phyloP scores from a whole-genome alignment of 2,888 invertebrate genomes.

The Bombylius discolor region DNA sequence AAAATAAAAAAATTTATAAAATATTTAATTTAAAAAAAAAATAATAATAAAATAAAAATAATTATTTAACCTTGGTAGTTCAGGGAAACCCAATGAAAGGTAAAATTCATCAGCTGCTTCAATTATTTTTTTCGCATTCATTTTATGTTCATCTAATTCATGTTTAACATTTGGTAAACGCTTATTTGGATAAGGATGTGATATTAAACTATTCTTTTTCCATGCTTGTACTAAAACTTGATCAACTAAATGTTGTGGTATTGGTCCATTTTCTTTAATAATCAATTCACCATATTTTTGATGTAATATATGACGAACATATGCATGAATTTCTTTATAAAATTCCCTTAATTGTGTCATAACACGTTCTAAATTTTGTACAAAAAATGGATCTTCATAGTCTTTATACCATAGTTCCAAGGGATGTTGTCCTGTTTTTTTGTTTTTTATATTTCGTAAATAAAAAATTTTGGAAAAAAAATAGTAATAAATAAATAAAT shows the following conservation, averaged over 20 bases:
- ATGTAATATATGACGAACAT: constrained; percentile 56
- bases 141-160: background rate
- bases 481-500: background rate
- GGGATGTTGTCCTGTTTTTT: constrained; percentile 2
- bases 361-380: constrained; percentile 29
- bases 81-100: background rate
- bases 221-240: constrained; percentile 30
- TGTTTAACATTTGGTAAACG: constrained; percentile 48
- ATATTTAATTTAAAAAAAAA: constrained; percentile 18
- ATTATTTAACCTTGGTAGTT: background rate
- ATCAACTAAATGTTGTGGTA: constrained; percentile 65
- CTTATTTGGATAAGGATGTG: constrained; percentile 57
- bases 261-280: constrained; percentile 50
- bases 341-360: constrained; percentile 67
- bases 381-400: constrained; percentile 24
- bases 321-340: constrained; percentile 72
- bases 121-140: background rate
- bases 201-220: constrained; percentile 35
- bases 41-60: background rate
- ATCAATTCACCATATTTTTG: constrained; percentile 54
- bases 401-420: constrained; percentile 26
- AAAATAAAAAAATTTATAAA: background rate
- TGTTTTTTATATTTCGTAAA: background rate
- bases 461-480: background rate
- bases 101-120: constrained; percentile 1